phyloP scores from a whole-genome alignment of 1,140 invertebrate species.

The Drosophila kepulauana region DNA sequence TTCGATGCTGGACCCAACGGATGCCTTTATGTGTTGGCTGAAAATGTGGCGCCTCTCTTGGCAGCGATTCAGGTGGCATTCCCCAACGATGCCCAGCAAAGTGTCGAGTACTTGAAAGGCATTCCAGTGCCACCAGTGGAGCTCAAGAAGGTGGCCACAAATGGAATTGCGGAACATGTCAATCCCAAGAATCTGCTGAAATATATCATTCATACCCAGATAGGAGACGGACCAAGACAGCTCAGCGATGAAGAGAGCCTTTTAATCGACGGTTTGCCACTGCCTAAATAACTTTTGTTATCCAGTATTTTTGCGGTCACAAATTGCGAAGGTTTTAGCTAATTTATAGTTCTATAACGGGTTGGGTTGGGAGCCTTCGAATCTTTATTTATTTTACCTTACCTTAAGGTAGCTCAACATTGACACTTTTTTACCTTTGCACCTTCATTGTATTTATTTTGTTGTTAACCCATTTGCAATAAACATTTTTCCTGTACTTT shows the following conservation, averaged over 20 bases:
- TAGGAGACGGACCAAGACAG: conserved; percentile 90
- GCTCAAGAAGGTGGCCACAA: conserved; percentile 12
- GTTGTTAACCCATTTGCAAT: conserved; percentile 35
- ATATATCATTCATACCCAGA: conserved; percentile 93
- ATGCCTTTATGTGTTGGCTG: conserved; percentile 94
- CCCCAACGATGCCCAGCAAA: conserved; percentile 86
- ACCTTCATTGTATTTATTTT: conserved; percentile 27
- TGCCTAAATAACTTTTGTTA: conserved; percentile 32
- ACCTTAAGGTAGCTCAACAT: background rate
- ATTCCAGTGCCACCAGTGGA: conserved; percentile 71
- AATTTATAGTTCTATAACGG: background rate
- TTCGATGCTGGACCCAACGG: conserved; percentile 99
- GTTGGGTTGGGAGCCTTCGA: background rate
- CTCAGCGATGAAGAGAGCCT: conserved; percentile 86
- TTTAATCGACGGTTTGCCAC: conserved; percentile 86
- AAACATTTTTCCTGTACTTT: conserved; percentile 24
- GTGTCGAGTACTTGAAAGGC: conserved; percentile 87
- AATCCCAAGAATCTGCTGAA: conserved; percentile 88
- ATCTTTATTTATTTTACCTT: conserved; percentile 15
- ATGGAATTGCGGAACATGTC: conserved; percentile 10
- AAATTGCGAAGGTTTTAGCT: conserved; percentile 13
- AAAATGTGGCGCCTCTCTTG: conserved; percentile 90
- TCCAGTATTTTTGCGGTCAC: conserved; percentile 12
- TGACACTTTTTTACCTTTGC: conserved; percentile 23
- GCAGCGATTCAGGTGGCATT: conserved; percentile 90